Evolutionary conservation across 2,888 invertebrate species (phyloP).

Genomic region (Pemphredon lugubris): DNA sequence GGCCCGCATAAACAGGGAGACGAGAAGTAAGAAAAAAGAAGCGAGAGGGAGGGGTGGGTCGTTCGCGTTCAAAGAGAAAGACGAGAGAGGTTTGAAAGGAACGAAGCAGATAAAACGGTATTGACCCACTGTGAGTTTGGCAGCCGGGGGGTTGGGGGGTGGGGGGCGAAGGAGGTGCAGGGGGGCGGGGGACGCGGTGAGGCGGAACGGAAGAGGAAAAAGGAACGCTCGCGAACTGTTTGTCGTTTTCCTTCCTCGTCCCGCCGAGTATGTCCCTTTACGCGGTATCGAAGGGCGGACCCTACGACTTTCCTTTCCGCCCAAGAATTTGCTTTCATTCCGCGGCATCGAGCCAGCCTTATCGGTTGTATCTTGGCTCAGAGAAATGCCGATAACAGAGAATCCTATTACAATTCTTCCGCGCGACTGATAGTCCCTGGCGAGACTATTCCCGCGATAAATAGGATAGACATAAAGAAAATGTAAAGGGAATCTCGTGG

Average conservation of each 20-base stretch:
- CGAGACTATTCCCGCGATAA: conserved; percentile 19
- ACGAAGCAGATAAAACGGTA: conserved; percentile 60
- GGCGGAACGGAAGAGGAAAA: conserved; percentile 7
- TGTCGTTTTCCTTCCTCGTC: conserved; percentile 26
- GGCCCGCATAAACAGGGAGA: conserved; percentile 62
- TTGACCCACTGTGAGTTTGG: conserved; percentile 43
- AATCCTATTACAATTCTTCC: conserved; percentile 45
- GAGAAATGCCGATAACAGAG: conserved; percentile 49
- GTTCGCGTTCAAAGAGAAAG: conserved; percentile 51
- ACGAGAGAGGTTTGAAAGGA: conserved; percentile 52
- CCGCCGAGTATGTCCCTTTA: conserved; percentile 12
- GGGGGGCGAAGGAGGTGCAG: too few relatives aligned
- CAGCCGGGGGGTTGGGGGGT: not conserved
- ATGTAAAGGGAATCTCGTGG: too few relatives aligned
- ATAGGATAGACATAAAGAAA: too few relatives aligned
- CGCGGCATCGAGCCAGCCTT: conserved; percentile 33
- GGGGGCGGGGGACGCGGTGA: conserved; percentile 1
- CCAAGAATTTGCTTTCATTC: conserved; percentile 52
- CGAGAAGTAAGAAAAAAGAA: conserved; percentile 16
- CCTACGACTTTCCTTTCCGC: conserved; percentile 38
- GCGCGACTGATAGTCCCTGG: conserved; percentile 11
- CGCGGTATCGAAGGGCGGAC: conserved; percentile 28
- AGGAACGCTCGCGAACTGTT: conserved; percentile 13
- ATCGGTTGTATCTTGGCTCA: conserved; percentile 41
- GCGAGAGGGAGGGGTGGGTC: conserved; percentile 5